Evolutionary conservation across 2,888 invertebrate genomes (phyloP), one percentile per base, ranked within the genome.

Genomic region (Xestoiulus laeticollis): DNA sequence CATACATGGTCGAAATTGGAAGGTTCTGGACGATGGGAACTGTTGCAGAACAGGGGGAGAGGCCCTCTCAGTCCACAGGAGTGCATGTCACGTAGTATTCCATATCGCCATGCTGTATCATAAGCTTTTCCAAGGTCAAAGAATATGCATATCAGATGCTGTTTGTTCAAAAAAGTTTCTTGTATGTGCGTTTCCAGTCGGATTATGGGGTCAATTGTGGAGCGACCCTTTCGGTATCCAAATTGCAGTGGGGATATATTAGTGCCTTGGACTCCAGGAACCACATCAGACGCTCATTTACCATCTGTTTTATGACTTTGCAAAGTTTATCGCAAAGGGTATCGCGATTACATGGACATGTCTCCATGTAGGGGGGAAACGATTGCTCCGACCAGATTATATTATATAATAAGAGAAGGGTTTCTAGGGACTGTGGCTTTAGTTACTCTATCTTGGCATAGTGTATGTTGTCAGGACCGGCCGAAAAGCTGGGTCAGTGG

Each of bases 241-340:
- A 33, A 87, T 84, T 90, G 90, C n/a, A 53, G 30, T 1, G 78
- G 43, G 8, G 90, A 59, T 16, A 90, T 53, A 6, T 89, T 87
- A 43, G 88, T 87, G 32, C n/a, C n/a, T 89, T 87, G 8, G 88
- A 68, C 84, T 90, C 90, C 14, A 90, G 87, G 33, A 88, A 88
- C 89, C 89, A 90, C n/a, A 89, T 88, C 12, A 90, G 89, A 1
- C 90, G 87, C 30, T 89, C 84, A 82, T 90, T 90, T 6, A 90
- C 88, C 89, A 90, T 90, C 78, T 88, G 53, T 85, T 90, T 90
- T 89, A 90, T 88, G 0, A 89, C 86, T 87, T 90, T 90, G 68
- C 90, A 68, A 10, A 10, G 8, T 26, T 68, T 10, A 3, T 68
- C 26, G 12, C 26, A 3, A 10, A 6, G 68, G 68, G 68, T 22